These are phyloP conservation scores for Pangasius mekongensis DNA, from an alignment of 2,797 vertebrate genomes.

Conservation along the genomic window DNA sequence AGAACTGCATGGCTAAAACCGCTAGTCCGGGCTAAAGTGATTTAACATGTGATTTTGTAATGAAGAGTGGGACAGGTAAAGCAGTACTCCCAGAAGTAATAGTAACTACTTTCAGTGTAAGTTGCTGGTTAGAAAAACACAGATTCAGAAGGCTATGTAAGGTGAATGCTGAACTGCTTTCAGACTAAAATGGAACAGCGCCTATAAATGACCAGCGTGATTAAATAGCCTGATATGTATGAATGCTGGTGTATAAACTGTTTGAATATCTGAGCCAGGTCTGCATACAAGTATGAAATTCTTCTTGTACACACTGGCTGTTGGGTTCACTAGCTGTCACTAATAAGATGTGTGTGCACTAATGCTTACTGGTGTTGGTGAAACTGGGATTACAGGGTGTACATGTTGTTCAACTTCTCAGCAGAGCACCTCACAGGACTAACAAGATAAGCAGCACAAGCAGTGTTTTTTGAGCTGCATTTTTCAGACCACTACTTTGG, in stretches of 20 bases:
- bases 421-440: not conserved
- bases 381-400: not conserved
- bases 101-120: not conserved
- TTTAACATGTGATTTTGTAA: not conserved
- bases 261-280: not conserved
- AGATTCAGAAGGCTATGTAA: not conserved
- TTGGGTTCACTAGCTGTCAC: not conserved
- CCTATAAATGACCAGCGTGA: not conserved
- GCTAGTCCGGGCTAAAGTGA: not conserved
- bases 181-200: not conserved
- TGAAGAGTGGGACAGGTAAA: not conserved
- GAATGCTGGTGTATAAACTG: not conserved
- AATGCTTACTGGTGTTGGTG: not conserved
- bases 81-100: not conserved
- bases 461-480: not conserved
- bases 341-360: not conserved
- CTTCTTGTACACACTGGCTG: not conserved
- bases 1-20: not conserved
- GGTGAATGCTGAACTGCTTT: conserved; percentile 4
- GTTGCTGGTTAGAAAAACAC: not conserved
- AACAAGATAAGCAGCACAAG: not conserved
- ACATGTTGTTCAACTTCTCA: not conserved
- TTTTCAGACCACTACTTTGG: not conserved
- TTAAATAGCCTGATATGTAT: not conserved
- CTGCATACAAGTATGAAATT: not conserved